Percentiles rank a stretch among this genome's conserved stretches.
phyloP scores from a whole-genome alignment of 2,888 invertebrate genomes.

The Isotomurus palustris region DNA sequence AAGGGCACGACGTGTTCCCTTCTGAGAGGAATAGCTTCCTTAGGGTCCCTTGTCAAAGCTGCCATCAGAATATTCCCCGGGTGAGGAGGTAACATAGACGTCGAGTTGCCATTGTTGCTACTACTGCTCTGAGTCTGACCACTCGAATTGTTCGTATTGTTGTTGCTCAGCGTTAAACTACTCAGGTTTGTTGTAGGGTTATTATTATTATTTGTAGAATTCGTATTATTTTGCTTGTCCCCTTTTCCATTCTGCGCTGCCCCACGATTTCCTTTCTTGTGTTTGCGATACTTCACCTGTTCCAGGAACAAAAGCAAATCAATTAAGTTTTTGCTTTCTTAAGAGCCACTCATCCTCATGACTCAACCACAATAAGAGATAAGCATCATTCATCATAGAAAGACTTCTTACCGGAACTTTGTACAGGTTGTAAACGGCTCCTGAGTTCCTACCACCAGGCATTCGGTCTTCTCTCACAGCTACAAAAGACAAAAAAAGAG shows the following conservation, averaged over 20 bases:
- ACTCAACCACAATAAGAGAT: too few species aligned
- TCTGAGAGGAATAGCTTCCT: constrained; percentile 69
- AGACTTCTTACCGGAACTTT: constrained; percentile 63
- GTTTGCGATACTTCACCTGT: constrained; percentile 93
- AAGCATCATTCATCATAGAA: too few species aligned
- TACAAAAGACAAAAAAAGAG: constrained; percentile 49
- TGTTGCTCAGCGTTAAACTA: constrained; percentile 50
- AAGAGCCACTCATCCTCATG: too few species aligned
- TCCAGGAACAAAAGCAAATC: not conserved
- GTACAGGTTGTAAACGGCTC: constrained; percentile 97
- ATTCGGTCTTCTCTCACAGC: constrained; percentile 98
- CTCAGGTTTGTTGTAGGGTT: constrained; percentile 47
- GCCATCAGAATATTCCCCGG: constrained; percentile 91
- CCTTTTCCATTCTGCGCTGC: constrained; percentile 53
- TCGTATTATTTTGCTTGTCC: constrained; percentile 53
- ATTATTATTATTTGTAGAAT: constrained; percentile 50
- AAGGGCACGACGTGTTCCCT: constrained; percentile 69
- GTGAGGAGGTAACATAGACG: constrained; percentile 64
- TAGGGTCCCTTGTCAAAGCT: constrained; percentile 88
- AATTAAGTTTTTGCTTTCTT: constrained; percentile 9
- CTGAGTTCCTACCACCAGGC: constrained; percentile 99
- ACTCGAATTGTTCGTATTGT: constrained; percentile 47
- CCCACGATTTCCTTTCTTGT: constrained; percentile 63
- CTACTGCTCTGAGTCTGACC: constrained; percentile 37
- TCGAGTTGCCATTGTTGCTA: constrained; percentile 31